These are phyloP conservation scores for Formica exsecta DNA, from an alignment of 1,140 invertebrate genomes.

Conservation along the genomic window DNA sequence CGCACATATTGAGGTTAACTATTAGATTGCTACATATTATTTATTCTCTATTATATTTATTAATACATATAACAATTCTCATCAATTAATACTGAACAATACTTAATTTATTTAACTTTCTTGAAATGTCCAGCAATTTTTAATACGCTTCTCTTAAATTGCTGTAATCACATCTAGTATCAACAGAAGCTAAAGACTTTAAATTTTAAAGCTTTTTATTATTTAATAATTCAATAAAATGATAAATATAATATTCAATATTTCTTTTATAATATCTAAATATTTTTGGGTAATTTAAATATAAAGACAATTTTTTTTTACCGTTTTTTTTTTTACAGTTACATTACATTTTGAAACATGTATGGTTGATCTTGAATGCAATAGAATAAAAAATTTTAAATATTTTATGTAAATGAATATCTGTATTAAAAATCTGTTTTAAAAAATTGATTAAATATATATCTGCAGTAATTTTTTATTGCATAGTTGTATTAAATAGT, in stretches of 20 bases:
- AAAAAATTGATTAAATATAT: not conserved
- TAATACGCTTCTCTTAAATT: not conserved
- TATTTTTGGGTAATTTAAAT: no score
- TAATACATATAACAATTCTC: not conserved
- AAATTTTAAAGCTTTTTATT: not conserved
- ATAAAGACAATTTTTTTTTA: no score
- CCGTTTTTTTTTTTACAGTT: no score
- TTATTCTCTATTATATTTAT: not conserved
- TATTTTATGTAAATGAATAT: no score
- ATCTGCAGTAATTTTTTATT: not conserved
- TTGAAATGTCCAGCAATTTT: not conserved
- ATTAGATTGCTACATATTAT: constrained; percentile 60
- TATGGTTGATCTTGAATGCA: no score
- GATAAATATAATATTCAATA: not conserved
- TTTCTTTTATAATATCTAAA: not conserved
- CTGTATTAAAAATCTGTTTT: no score
- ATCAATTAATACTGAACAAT: not conserved
- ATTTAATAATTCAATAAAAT: not conserved
- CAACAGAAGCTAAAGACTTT: not conserved
- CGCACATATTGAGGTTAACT: constrained; percentile 72
- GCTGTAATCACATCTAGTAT: not conserved
- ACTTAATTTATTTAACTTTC: not conserved
- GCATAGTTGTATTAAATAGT: not conserved
- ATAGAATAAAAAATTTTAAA: no score
- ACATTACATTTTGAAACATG: no score